These are phyloP conservation scores for Tenebrio molitor DNA, from an alignment of 1,140 invertebrate genomes.

Conservation along the genomic window DNA sequence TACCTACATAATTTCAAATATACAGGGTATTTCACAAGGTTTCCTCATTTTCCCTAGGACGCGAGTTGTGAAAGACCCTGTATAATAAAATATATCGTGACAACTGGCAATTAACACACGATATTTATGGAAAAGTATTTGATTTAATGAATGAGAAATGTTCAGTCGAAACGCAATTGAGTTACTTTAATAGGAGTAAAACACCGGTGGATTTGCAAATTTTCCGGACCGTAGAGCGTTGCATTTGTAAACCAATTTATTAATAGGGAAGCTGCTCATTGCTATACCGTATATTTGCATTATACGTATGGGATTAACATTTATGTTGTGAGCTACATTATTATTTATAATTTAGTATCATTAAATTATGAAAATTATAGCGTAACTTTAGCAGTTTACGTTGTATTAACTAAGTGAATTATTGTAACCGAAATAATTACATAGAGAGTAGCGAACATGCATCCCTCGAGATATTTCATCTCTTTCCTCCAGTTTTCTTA, in stretches of 20 bases:
- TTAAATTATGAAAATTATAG: conserved; percentile 52
- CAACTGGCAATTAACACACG: background rate
- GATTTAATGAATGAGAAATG: background rate
- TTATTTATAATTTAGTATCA: conserved; percentile 49
- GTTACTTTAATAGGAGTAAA: background rate
- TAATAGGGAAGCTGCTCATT: background rate
- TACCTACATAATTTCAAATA: too few species aligned
- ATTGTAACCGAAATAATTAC: conserved; percentile 52
- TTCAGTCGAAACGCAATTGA: background rate
- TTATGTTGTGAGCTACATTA: conserved; percentile 24
- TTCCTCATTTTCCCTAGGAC: too few species aligned
- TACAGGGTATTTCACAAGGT: too few species aligned
- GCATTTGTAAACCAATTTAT: background rate
- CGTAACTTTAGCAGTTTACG: conserved; percentile 47
- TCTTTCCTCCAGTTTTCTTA: conserved; percentile 31
- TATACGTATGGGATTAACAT: conserved; percentile 34
- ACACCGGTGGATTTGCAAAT: background rate
- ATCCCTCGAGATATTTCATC: conserved; percentile 37
- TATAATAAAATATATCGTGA: too few species aligned
- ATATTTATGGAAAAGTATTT: background rate
- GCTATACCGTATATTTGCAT: conserved; percentile 23
- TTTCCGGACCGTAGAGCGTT: background rate
- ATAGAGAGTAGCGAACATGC: conserved; percentile 34
- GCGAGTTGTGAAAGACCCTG: too few species aligned
- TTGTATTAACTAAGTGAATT: conserved; percentile 51